These are phyloP conservation scores for Pomatostomus ruficeps DNA, from an alignment of 2,113 vertebrate species.

Conservation along the genomic window DNA sequence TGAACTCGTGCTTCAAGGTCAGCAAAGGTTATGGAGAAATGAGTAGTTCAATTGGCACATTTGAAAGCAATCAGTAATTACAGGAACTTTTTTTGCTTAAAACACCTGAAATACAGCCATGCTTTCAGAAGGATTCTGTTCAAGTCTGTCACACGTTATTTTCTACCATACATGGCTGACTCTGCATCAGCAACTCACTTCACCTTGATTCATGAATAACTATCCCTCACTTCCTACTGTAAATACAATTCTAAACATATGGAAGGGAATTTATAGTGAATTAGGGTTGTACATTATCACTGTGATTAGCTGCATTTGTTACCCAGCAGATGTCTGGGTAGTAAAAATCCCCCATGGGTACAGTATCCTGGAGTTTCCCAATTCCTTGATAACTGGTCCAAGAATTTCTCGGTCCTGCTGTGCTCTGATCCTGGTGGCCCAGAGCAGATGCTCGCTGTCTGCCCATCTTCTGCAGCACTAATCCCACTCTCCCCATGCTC, in stretches of 20 bases:
- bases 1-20: background rate
- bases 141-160: background rate
- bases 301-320: constrained; percentile 53
- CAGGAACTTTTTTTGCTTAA: background rate
- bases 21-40: background rate
- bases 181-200: background rate
- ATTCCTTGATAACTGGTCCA: constrained; percentile 33
- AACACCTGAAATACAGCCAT: background rate
- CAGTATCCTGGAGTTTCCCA: constrained; percentile 42
- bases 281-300: background rate
- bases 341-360: constrained; percentile 39
- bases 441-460: constrained; percentile 31
- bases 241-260: constrained; percentile 54
- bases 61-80: constrained; percentile 2
- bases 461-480: background rate
- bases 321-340: constrained; percentile 57
- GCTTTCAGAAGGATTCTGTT: background rate
- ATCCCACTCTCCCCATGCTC: background rate
- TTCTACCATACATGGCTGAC: background rate
- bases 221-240: constrained; percentile 24
- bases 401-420: constrained; percentile 29
- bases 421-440: constrained; percentile 22
- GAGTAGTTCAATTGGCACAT: background rate
- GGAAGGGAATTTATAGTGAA: constrained; percentile 3
- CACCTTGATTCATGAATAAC: constrained; percentile 34